Evolutionary conservation across 1,140 invertebrate species (phyloP), one percentile per base, ranked within the genome.

Genomic region (Habropoda laboriosa): DNA sequence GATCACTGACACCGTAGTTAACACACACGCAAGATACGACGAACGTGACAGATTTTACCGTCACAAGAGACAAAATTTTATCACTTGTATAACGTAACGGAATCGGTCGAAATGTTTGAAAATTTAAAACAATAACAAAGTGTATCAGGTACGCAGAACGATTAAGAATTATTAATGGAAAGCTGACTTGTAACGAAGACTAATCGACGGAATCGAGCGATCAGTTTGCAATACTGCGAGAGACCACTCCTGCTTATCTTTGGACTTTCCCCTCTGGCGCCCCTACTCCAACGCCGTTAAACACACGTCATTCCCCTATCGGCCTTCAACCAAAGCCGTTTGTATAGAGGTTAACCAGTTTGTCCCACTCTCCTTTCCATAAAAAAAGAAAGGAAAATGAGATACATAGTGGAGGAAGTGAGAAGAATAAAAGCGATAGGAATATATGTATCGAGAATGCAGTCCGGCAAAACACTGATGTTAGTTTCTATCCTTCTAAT

Each of bases 321-420:
- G 68, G 63, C 55, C 72, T 80, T 77, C 84, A 81, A 77, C 66
- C 75, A 57, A 68, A 83, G 72, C 70, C 58, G 78, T 79, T 86
- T 76, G 73, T 83, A 86, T 88, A 91, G 89, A 92, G 90, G 91
- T 91, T 92, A 92, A 92, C 92, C 91, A 92, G 92, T 93, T 92
- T 93, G 89, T 92, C 91, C 92, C 92, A 92, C 91, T 92, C 91
- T 91, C 86, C 86, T 91, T 89, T 89, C 75, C 67, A 74, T 81
- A 87, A 86, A 90, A 89, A 85, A 81, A 61, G 75, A 80, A 80
- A 85, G 73, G 51, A 80, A 63, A 70, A 61, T 38, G 32, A 40
- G 38, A 82, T 32, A 51, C 2, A 51, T 2, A 18, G 0, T 49
- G 13, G 49, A 35, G 35, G 49, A 75, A 66, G 51, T n/a, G 58